Base-by-base conservation (phyloP, 2,888 invertebrate species). In the Empis stercorea region DNA sequence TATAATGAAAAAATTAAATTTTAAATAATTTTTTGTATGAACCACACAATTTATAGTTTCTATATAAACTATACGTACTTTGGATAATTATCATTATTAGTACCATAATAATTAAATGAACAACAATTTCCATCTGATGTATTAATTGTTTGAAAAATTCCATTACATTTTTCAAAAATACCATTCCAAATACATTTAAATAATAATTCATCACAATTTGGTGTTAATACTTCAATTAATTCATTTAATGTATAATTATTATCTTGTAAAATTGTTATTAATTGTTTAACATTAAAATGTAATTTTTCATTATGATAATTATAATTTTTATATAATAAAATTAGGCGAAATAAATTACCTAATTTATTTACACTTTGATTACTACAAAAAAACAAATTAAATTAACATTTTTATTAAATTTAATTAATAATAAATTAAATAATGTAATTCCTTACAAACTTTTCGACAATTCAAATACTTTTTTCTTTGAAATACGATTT, bases 171-270 rank as follows among this genome's bases (percentile, higher is more conserved):
- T 15, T 66, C 68, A 2, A 66, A 56, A 0, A 63, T 61, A 14
- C 75, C 76, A 55, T 76, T 77, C 79, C 80, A 80, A 62, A 72
- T 73, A 54, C 81, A 81, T 0, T 67, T 61, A 48, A 72, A 56
- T 5, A 80, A 52, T 13, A 79, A 60, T 1, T 70, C 61, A 20
- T 61, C 64, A 54, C 80, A 80, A 2, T 70, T 60, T 16, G 75
- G 75, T 1, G 76, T 67, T 1, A 79, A 37, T 2, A 54, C 49
- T 3, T 58, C 45, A 10, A 59, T 44, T 1, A 66, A 50, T n/a
- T 56, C 37, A 0, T 41, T 10, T 30, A 59, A 52, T 13, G 54
- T 61, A 4, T 52, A 48, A n/a, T 61, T 60, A 38, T 57, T 56
- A 1, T 7, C 23, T 7, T 27, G 5, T 27, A 27, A 27, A 27